Percentiles rank a stretch among this genome's conserved stretches.
These are phyloP conservation scores for Fregata magnificens DNA, from an alignment of 2,113 vertebrate genomes.

Conservation along the genomic window DNA sequence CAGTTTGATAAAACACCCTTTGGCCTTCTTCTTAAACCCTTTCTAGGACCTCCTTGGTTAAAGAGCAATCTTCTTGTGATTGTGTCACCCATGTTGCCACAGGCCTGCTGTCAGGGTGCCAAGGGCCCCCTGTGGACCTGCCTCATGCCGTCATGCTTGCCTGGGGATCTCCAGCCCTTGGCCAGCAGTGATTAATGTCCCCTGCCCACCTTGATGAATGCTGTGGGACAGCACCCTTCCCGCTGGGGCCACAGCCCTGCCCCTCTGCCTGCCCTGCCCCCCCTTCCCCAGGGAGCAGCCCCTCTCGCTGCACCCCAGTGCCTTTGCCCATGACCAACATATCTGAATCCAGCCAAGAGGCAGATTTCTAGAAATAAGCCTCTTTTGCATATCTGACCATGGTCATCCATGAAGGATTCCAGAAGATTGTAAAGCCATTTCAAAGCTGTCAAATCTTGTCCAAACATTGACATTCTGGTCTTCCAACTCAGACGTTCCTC, in stretches of 20 bases:
- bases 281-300: background rate
- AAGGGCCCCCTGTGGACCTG: background rate
- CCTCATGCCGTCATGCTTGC: background rate
- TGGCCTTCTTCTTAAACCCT: background rate
- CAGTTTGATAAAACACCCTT: background rate
- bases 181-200: accelerated
- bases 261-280: background rate
- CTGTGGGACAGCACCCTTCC: background rate
- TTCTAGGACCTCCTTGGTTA: background rate
- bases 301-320: accelerated
- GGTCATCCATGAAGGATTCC: background rate
- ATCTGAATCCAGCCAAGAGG: background rate
- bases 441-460: background rate
- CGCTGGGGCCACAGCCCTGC: background rate
- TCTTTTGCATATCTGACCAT: background rate
- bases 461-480: accelerated
- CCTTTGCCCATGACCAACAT: background rate
- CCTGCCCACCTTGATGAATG: background rate
- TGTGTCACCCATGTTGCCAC: accelerated
- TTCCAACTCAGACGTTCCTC: background rate
- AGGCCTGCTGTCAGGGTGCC: background rate
- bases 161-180: accelerated
- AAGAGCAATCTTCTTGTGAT: background rate
- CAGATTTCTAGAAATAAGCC: background rate
- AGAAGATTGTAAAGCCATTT: background rate